These are phyloP conservation scores for Scortum barcoo DNA, from an alignment of 2,113 vertebrate genomes.

Conservation along the genomic window DNA sequence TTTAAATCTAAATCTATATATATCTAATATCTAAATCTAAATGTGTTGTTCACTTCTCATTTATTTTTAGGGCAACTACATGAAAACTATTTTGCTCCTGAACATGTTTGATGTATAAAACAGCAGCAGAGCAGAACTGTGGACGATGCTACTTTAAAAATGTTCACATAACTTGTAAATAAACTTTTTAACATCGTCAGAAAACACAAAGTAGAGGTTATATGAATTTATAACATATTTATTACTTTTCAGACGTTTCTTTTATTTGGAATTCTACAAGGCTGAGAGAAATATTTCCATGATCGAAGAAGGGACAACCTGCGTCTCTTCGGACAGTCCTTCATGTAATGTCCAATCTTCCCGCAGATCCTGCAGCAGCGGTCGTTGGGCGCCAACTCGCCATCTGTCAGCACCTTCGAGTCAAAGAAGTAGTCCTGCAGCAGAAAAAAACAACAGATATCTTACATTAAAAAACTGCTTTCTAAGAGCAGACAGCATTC, in stretches of 20 bases:
- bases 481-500: not conserved
- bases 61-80: not conserved
- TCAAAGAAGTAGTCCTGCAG: slow-evolving; percentile 97
- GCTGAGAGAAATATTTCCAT: not conserved
- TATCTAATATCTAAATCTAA: too few relatives aligned
- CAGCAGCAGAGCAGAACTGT: not conserved
- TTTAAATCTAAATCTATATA: too few relatives aligned
- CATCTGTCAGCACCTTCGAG: slow-evolving; percentile 96
- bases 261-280: not conserved
- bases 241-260: not conserved
- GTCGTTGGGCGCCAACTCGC: slow-evolving; percentile 97
- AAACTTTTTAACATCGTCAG: not conserved
- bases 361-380: slow-evolving; percentile 97
- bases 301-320: slow-evolving; percentile 82
- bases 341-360: slow-evolving; percentile 99
- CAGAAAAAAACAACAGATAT: not conserved
- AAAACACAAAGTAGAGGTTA: not conserved
- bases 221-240: not conserved
- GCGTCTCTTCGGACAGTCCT: slow-evolving; percentile 98
- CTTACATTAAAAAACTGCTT: not conserved
- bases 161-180: not conserved
- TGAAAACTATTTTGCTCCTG: not conserved
- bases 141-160: not conserved
- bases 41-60: not conserved
- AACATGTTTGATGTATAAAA: not conserved